Evolutionary conservation across 2,113 vertebrate genomes (phyloP).

Genomic region (Addax nasomaculatus): DNA sequence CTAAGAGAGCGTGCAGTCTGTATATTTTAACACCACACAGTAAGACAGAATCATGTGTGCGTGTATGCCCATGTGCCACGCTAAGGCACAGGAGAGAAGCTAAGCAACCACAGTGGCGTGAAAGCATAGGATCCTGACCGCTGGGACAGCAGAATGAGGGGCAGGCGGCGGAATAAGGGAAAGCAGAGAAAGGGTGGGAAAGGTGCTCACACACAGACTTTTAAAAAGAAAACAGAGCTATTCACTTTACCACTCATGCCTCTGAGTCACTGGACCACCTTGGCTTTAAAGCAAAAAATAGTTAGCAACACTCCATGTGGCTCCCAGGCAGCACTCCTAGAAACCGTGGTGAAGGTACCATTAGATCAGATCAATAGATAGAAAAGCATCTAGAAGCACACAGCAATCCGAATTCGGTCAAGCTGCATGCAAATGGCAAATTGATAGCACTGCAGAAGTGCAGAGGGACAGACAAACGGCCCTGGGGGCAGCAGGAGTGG

Average conservation of each 20-base stretch:
- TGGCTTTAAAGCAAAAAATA: neutral
- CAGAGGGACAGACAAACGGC: neutral
- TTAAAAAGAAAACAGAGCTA: neutral
- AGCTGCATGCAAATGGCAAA: neutral
- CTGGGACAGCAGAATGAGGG: neutral
- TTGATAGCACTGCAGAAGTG: neutral
- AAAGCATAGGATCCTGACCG: neutral
- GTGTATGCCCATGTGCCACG: fast-evolving
- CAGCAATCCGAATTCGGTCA: neutral
- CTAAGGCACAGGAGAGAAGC: neutral
- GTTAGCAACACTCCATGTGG: neutral
- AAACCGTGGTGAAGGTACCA: neutral
- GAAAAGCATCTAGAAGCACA: neutral
- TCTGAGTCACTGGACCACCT: neutral
- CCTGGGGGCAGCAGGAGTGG: neutral
- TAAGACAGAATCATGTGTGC: fast-evolving
- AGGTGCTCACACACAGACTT: neutral
- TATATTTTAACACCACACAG: neutral
- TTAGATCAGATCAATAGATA: neutral
- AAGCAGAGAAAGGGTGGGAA: neutral
- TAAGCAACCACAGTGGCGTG: neutral
- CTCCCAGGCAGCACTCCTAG: neutral
- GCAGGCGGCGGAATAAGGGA: too few species aligned
- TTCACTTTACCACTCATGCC: neutral
- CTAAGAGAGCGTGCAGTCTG: neutral